Conservation (phyloP, 1,140 invertebrate species). For the Papilio machaon region DNA sequence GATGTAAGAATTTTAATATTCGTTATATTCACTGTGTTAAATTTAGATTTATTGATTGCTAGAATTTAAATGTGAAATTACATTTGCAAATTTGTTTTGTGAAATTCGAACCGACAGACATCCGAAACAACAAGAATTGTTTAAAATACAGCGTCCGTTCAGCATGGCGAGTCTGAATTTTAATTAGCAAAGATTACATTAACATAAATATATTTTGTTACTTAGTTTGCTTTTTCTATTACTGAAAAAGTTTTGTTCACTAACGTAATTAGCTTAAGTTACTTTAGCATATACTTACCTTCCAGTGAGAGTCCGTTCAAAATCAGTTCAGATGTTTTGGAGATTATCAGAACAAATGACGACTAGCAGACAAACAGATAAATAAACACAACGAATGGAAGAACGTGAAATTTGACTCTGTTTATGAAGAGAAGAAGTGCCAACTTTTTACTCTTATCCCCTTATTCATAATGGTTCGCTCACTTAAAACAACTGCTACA, state of each 20-base stretch:
- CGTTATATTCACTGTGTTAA: not conserved
- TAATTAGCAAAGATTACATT: not conserved
- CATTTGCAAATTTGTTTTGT: slow-evolving; percentile 2
- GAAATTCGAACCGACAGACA: not conserved
- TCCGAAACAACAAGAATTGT: slow-evolving; percentile 16
- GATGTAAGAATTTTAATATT: not conserved
- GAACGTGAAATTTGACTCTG: too few relatives aligned
- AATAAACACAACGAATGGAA: too few relatives aligned
- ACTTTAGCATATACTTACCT: not conserved
- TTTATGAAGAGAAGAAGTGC: too few relatives aligned
- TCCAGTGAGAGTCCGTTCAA: too few relatives aligned
- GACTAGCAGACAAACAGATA: too few relatives aligned
- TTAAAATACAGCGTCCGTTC: slow-evolving; percentile 4
- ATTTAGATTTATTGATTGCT: not conserved
- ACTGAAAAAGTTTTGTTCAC: not conserved
- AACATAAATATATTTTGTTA: slow-evolving; percentile 1
- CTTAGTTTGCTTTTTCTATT: not conserved
- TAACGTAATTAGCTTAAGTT: not conserved
- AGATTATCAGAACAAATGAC: too few relatives aligned
- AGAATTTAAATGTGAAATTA: slow-evolving; percentile 3
- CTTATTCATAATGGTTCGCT: too few relatives aligned
- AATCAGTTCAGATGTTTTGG: too few relatives aligned
- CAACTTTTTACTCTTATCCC: too few relatives aligned
- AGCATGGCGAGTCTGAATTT: not conserved
- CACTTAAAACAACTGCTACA: too few relatives aligned